These are phyloP conservation scores for Molothrus aeneus DNA, from an alignment of 2,797 vertebrate genomes.

Conservation along the genomic window DNA sequence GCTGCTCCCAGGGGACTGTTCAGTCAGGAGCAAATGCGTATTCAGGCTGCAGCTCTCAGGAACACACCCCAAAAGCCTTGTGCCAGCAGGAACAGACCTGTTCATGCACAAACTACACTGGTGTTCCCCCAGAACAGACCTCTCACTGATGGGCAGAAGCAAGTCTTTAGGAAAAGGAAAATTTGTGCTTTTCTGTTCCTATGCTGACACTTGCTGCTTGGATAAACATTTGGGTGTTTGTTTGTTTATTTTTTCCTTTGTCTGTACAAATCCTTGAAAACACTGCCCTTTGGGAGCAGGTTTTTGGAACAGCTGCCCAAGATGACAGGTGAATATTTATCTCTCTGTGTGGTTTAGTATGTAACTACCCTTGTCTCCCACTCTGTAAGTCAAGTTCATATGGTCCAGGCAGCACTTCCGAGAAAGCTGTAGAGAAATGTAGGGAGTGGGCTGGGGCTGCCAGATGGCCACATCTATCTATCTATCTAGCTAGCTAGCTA, in stretches of 20 bases:
- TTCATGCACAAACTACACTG: fast-evolving
- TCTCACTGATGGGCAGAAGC: background rate
- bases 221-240: background rate
- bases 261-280: background rate
- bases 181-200: conserved; percentile 17
- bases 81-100: background rate
- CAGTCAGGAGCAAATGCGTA: background rate
- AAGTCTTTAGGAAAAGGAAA: background rate
- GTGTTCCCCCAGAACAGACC: background rate
- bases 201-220: background rate
- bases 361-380: background rate
- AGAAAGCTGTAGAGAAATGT: background rate
- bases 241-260: background rate
- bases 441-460: background rate
- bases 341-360: background rate
- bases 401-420: background rate
- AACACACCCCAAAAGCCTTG: background rate
- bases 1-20: background rate
- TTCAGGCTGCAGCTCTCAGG: background rate
- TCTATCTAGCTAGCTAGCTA: background rate
- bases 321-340: background rate
- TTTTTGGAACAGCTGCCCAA: background rate
- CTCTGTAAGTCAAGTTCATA: background rate
- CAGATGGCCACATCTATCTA: background rate
- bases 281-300: background rate